A percentile compares a stretch with the other conserved stretches of the same genome.
Conservation (phyloP, 2,888 invertebrate species). For the Charanyca ferruginea region DNA sequence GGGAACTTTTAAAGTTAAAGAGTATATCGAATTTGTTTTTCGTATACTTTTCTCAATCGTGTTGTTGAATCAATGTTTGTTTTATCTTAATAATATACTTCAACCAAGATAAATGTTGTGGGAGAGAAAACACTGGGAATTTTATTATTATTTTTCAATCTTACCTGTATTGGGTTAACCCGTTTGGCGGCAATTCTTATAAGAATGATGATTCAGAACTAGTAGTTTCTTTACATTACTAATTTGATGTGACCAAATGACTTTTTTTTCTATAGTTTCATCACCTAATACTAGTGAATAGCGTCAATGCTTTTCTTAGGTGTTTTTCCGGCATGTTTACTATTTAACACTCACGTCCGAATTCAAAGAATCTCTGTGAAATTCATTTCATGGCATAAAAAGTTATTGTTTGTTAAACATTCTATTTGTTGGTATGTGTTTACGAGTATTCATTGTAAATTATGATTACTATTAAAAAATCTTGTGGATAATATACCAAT, state of each 20-base stretch:
- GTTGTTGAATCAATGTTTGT: neutral
- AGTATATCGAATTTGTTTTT: neutral
- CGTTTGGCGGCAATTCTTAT: conserved; percentile 14
- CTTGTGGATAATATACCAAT: conserved; percentile 38
- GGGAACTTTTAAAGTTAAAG: conserved; percentile 13
- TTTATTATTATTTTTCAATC: conserved; percentile 4
- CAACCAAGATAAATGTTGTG: neutral
- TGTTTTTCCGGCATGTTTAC: conserved; percentile 67
- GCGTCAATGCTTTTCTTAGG: conserved; percentile 58
- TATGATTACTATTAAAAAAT: conserved; percentile 19
- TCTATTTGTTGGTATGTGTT: neutral
- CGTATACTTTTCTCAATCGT: neutral
- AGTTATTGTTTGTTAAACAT: neutral
- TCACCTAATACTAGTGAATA: conserved; percentile 11
- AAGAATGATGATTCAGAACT: conserved; percentile 27
- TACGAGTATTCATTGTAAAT: conserved; percentile 6
- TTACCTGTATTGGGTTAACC: conserved; percentile 25
- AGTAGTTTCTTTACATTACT: conserved; percentile 4
- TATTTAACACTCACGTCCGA: conserved; percentile 58
- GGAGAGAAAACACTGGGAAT: neutral
- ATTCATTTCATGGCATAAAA: neutral
- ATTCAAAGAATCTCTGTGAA: conserved; percentile 58
- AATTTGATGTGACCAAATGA: conserved; percentile 16
- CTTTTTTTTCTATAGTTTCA: conserved; percentile 22
- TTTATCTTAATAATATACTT: neutral